Evolutionary conservation across 1,140 invertebrate genomes (phyloP).

Genomic region (Myzus persicae): DNA sequence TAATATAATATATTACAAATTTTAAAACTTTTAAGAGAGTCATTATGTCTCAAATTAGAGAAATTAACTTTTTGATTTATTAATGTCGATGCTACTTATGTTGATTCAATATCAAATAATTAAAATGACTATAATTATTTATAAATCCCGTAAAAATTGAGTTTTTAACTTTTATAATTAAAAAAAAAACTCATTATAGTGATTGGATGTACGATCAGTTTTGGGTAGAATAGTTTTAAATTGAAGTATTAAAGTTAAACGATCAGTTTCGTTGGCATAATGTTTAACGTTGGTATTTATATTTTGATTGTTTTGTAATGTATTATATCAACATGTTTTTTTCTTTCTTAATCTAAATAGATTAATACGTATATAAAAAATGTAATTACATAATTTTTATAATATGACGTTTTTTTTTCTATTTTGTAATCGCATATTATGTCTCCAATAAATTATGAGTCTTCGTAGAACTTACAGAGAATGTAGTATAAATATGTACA

Average conservation of each 20-base stretch:
- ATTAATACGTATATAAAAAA: not conserved
- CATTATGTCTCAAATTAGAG: not conserved
- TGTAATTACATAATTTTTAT: not conserved
- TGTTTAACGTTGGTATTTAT: not conserved
- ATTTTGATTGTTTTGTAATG: not conserved
- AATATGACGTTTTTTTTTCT: not conserved
- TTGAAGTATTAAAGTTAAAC: not conserved
- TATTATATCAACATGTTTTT: not conserved
- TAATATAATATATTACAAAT: not conserved
- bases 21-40: not conserved
- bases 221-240: not conserved
- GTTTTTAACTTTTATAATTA: constrained; percentile 14
- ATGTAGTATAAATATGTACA: not conserved
- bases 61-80: constrained; percentile 9
- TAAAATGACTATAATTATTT: not conserved
- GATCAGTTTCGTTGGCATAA: not conserved
- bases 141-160: not conserved
- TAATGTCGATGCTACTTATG: not conserved
- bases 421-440: not conserved
- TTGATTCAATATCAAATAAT: not conserved
- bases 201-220: not conserved
- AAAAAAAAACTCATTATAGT: not conserved
- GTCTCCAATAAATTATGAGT: not conserved
- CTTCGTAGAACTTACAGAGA: not conserved
- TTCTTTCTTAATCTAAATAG: not conserved